These are phyloP conservation scores for Oscheius myriophilus DNA, from an alignment of 2,888 invertebrate species.

Conservation along the genomic window DNA sequence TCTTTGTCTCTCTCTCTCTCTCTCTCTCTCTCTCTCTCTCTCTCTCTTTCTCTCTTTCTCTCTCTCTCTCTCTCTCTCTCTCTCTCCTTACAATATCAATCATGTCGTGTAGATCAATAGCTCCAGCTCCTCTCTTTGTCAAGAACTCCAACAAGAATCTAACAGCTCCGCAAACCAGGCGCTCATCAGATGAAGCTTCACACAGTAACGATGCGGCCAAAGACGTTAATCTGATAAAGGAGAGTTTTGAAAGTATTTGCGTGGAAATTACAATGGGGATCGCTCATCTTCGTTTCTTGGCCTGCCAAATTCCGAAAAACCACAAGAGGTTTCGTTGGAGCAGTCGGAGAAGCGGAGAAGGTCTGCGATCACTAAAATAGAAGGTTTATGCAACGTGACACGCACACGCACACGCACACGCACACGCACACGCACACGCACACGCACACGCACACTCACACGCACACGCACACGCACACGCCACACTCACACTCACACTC, in stretches of 20 bases:
- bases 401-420: no score
- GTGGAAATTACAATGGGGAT: slow-evolving; percentile 45
- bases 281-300: slow-evolving; percentile 43
- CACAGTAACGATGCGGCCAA: slow-evolving; percentile 63
- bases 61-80: neutral
- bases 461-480: no score
- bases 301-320: slow-evolving; percentile 56
- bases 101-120: slow-evolving; percentile 45
- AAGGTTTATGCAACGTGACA: no score
- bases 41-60: neutral
- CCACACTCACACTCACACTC: no score
- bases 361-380: slow-evolving; percentile 50
- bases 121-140: slow-evolving; percentile 29
- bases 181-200: slow-evolving; percentile 59
- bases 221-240: slow-evolving; percentile 48
- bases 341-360: slow-evolving; percentile 62
- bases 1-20: no score
- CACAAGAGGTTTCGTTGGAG: slow-evolving; percentile 49
- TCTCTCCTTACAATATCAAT: slow-evolving; percentile 40
- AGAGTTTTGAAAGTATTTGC: neutral
- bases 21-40: neutral
- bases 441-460: no score
- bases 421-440: no score
- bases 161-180: slow-evolving; percentile 57
- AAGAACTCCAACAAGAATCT: slow-evolving; percentile 36